phyloP scores from a whole-genome alignment of 2,888 invertebrate species.

The Andrena dorsata region DNA sequence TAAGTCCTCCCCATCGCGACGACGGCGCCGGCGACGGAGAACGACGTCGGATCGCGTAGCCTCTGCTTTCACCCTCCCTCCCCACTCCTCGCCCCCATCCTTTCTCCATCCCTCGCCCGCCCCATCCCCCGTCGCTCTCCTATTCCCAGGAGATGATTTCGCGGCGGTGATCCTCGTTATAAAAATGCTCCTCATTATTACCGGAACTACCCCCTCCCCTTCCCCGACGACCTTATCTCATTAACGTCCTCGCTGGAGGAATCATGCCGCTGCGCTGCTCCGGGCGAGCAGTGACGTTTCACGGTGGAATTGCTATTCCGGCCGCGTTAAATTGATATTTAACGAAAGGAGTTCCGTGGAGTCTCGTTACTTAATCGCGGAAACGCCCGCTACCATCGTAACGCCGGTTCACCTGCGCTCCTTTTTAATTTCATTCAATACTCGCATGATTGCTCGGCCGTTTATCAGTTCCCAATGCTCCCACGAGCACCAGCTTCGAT shows the following conservation, averaged over 20 bases:
- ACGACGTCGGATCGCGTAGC: conserved; percentile 31
- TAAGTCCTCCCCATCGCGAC: conserved; percentile 78
- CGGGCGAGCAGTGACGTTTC: conserved; percentile 31
- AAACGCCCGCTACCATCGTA: background rate
- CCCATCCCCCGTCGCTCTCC: conserved; percentile 17
- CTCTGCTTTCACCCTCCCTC: conserved; percentile 7
- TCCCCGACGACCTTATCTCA: conserved; percentile 72
- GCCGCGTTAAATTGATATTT: conserved; percentile 40
- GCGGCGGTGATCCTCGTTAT: conserved; percentile 72
- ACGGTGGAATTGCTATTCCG: conserved; percentile 20
- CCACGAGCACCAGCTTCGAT: background rate
- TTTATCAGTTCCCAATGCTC: background rate
- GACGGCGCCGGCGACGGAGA: conserved; percentile 40
- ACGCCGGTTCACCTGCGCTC: too few species aligned
- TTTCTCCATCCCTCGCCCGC: conserved; percentile 9
- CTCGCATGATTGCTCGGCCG: background rate
- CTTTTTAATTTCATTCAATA: background rate
- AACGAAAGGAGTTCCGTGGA: background rate
- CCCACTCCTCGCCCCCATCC: background rate
- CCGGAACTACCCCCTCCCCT: conserved; percentile 59
- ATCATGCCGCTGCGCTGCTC: conserved; percentile 30
- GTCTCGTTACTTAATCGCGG: background rate
- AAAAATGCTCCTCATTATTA: conserved; percentile 77
- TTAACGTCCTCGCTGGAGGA: conserved; percentile 56
- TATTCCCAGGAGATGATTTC: conserved; percentile 57